A percentile compares a stretch with the other conserved stretches of the same genome.
phyloP scores from a whole-genome alignment of 1,140 invertebrate genomes.

The Drosophila sucinea region DNA sequence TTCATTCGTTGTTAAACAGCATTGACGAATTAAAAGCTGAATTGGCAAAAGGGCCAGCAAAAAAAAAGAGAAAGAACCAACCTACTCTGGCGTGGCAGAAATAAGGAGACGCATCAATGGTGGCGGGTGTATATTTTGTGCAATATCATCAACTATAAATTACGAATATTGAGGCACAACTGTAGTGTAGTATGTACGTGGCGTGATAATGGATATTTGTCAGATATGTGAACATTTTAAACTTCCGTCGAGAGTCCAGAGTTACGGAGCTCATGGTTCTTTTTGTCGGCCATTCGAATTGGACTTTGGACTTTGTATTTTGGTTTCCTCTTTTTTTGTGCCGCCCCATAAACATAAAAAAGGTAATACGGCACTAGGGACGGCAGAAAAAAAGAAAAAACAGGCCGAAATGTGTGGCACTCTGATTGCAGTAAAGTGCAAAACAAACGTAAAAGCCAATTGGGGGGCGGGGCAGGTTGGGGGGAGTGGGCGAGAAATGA shows the following conservation, averaged over 20 bases:
- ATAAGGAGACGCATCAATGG: background rate
- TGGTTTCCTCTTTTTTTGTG: conserved; percentile 23
- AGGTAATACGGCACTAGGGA: conserved; percentile 76
- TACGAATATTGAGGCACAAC: conserved; percentile 76
- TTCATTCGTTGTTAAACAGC: conserved; percentile 66
- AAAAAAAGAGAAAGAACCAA: conserved; percentile 27
- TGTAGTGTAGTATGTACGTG: conserved; percentile 62
- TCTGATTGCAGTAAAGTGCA: conserved; percentile 66
- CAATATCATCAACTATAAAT: conserved; percentile 82
- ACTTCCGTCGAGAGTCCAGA: conserved; percentile 43
- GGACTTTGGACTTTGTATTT: conserved; percentile 43
- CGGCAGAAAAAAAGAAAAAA: conserved; percentile 4
- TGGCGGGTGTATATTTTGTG: conserved; percentile 54
- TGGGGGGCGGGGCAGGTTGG: conserved; percentile 3
- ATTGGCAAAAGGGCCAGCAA: conserved; percentile 61
- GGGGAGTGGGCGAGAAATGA: background rate
- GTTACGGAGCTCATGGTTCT: conserved; percentile 23
- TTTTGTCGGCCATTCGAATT: conserved; percentile 42
- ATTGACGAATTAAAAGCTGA: conserved; percentile 79
- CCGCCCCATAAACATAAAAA: conserved; percentile 74
- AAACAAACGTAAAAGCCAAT: conserved; percentile 41
- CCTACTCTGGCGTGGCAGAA: conserved; percentile 20
- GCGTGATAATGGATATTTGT: conserved; percentile 82
- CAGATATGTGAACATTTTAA: conserved; percentile 80
- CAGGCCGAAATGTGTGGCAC: conserved; percentile 46